Evolutionary conservation across 1,140 invertebrate genomes (phyloP), one percentile per base, ranked within the genome.

Genomic region (fruit fly (Drosophila melanogaster)): DNA sequence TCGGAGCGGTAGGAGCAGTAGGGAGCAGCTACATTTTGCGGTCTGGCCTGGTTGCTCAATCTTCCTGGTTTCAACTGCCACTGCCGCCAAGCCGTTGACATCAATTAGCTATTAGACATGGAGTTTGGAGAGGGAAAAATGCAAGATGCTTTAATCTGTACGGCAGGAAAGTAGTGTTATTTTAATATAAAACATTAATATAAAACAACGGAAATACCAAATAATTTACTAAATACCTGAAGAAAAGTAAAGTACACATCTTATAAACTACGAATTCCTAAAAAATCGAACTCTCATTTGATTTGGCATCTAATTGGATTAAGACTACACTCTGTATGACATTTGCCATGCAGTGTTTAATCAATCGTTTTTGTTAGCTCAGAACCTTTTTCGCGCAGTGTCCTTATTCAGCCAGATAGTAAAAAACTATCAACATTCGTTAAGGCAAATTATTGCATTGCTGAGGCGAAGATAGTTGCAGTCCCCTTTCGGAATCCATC

Each of bases 21-120:
- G 51, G 56, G n/a, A 73, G 38, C 55, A 61, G 62, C 56, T 47
- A 53, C 54, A 41, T 77, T 41, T 69, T 77, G 74, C 71, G 74
- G 75, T 87, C 77, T 71, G 77, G 84, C 76, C 78, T 74, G 59
- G 78, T 86, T 87, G 84, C 83, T 77, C 84, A 87, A 87, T 89
- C 79, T 87, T 87, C 84, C 83, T 87, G 83, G 79, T 89, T 79
- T 64, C 72, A 41, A 60, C 72, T 51, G 41, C 67, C 24, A 59
- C 61, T 43, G 30, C 67, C 26, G 50, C 22, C 44, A 81, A 85
- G 81, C 79, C 75, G 84, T 83, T 87, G 83, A 89, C 83, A 87
- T 87, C 79, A 89, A 87, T 83, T 87, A 87, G 80, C 76, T 76
- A 37, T 41, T 55, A 14, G 33, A 62, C 44, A 35, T 26, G 41